Evolutionary conservation across 2,113 vertebrate genomes (phyloP).

Genomic region (Nycticebus coucang): DNA sequence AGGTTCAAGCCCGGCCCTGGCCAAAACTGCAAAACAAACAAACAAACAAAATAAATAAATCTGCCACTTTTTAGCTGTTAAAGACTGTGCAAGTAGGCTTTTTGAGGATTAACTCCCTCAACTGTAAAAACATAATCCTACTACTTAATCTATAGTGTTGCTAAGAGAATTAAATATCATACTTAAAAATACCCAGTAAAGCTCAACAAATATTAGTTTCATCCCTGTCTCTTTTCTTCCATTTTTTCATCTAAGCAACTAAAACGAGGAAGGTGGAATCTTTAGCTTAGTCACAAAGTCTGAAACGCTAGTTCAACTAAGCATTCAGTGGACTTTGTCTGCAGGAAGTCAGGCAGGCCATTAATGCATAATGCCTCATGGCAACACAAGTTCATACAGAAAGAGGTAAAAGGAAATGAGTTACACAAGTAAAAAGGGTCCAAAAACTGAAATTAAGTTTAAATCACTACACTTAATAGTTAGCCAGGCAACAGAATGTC

Average conservation of each 20-base stretch:
- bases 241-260: conserved; percentile 28
- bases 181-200: conserved; percentile 19
- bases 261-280: background rate
- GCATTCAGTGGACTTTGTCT: background rate
- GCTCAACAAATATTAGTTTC: conserved; percentile 28
- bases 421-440: conserved; percentile 4
- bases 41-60: conserved; percentile 43
- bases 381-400: conserved; percentile 16
- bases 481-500: background rate
- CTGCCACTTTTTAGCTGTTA: background rate
- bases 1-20: too few relatives aligned
- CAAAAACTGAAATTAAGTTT: conserved; percentile 4
- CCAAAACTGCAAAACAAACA: too few relatives aligned
- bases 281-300: conserved; percentile 9
- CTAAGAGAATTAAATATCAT: conserved; percentile 26
- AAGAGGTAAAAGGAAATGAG: background rate
- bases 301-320: background rate
- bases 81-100: conserved; percentile 13
- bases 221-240: conserved; percentile 9
- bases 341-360: background rate
- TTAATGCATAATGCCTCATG: conserved; percentile 16
- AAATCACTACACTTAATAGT: conserved; percentile 33
- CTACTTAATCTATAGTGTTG: background rate
- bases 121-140: background rate
- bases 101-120: conserved; percentile 20